These are phyloP conservation scores for Platycnemis pennipes DNA, from an alignment of 2,888 invertebrate species.

Conservation along the genomic window DNA sequence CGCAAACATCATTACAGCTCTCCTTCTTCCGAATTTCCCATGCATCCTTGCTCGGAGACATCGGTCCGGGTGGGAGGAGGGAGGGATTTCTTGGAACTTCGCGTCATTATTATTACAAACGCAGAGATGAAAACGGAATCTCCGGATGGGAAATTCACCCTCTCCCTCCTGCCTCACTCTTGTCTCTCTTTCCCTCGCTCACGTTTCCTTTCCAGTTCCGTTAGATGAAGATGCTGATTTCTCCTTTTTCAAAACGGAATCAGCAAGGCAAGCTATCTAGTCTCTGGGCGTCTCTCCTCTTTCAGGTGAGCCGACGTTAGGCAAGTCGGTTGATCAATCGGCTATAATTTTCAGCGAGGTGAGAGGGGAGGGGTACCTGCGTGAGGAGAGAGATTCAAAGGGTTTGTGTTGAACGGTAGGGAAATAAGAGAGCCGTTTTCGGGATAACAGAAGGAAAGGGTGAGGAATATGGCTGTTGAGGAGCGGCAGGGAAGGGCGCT, in stretches of 20 bases:
- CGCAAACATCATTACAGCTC: not conserved
- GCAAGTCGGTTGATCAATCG: conserved; percentile 50
- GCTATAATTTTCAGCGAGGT: conserved; percentile 28
- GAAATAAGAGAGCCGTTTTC: conserved; percentile 8
- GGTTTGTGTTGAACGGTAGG: not conserved
- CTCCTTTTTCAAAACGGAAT: not conserved
- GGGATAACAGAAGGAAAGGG: not conserved
- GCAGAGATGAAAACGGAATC: not conserved
- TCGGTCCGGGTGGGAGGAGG: not conserved
- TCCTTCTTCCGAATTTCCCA: not conserved
- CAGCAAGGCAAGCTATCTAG: not conserved
- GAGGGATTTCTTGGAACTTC: not conserved
- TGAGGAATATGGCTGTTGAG: not conserved
- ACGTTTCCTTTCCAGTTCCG: not conserved
- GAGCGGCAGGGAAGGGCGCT: not conserved
- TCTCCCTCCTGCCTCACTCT: not conserved
- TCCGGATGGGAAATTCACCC: not conserved
- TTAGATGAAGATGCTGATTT: not conserved
- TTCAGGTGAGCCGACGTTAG: not conserved
- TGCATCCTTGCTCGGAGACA: not conserved
- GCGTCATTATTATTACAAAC: not conserved
- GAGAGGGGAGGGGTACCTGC: not conserved
- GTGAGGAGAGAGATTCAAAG: conserved; percentile 16
- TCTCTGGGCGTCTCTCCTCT: not conserved
- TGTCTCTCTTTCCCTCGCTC: not conserved